phyloP scores from a whole-genome alignment of 2,797 vertebrate genomes.

The Micromesistius poutassou region DNA sequence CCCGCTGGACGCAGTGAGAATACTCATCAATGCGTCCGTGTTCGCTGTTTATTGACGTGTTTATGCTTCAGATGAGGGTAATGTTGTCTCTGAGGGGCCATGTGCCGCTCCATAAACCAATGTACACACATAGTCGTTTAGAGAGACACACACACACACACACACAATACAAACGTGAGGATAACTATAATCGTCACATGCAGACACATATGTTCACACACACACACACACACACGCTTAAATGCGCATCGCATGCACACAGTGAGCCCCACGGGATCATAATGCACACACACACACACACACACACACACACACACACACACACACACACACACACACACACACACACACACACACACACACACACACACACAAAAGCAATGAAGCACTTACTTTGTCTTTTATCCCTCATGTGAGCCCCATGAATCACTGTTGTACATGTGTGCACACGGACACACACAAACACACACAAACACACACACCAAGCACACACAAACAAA shows the following conservation, averaged over 20 bases:
- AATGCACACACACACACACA: background rate
- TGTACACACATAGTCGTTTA: constrained; percentile 34
- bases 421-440: background rate
- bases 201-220: background rate
- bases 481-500: background rate
- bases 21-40: constrained; percentile 57
- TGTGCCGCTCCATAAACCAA: constrained; percentile 36
- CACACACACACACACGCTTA: constrained; percentile 14
- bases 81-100: constrained; percentile 44
- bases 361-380: background rate
- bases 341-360: constrained; percentile 3
- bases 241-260: constrained; percentile 16
- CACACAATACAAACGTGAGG: background rate
- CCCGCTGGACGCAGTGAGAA: constrained; percentile 40
- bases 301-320: background rate
- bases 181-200: background rate
- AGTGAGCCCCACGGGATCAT: background rate
- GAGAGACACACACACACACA: background rate
- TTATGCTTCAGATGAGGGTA: constrained; percentile 46
- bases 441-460: background rate
- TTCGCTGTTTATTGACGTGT: constrained; percentile 52
- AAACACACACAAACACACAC: background rate
- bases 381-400: background rate
- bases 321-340: constrained; percentile 6
- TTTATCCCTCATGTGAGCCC: background rate